A percentile compares a stretch with the other conserved stretches of the same genome.
phyloP scores from a whole-genome alignment of 2,113 vertebrate species.

The Sinocyclocheilus rhinocerous region DNA sequence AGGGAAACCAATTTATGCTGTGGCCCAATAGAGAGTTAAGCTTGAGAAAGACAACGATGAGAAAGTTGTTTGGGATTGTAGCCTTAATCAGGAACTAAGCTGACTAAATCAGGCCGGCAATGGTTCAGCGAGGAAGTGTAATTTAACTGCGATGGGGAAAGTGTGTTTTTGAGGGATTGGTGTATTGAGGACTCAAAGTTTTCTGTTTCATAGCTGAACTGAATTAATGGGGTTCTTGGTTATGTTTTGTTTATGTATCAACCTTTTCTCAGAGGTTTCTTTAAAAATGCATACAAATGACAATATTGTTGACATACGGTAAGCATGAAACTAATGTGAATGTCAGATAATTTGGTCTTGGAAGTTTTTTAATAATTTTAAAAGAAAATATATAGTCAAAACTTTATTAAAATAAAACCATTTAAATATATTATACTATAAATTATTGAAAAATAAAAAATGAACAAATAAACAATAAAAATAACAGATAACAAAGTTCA shows the following conservation, averaged over 20 bases:
- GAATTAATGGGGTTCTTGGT: not conserved
- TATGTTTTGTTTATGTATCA: not conserved
- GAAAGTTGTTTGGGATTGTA: constrained; percentile 15
- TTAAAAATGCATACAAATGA: not conserved
- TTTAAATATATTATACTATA: too few species aligned
- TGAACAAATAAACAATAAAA: not conserved
- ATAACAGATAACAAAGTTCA: too few species aligned
- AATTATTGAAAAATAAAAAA: too few species aligned
- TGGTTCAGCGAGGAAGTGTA: not conserved
- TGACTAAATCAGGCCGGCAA: constrained; percentile 6
- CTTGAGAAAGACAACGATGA: constrained; percentile 13
- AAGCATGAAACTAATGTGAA: not conserved
- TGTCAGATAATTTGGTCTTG: not conserved
- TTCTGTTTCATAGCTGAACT: not conserved
- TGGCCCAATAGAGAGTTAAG: not conserved
- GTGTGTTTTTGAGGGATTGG: not conserved
- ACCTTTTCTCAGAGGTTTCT: not conserved
- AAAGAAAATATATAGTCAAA: not conserved
- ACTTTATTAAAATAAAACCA: not conserved
- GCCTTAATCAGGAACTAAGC: constrained; percentile 20
- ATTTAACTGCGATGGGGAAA: constrained; percentile 1
- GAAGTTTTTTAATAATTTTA: not conserved
- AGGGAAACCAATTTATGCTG: not conserved
- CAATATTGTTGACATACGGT: not conserved
- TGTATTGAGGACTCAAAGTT: not conserved